Evolutionary conservation across 2,888 invertebrate genomes (phyloP).

Genomic region (Dolomedes plantarius): DNA sequence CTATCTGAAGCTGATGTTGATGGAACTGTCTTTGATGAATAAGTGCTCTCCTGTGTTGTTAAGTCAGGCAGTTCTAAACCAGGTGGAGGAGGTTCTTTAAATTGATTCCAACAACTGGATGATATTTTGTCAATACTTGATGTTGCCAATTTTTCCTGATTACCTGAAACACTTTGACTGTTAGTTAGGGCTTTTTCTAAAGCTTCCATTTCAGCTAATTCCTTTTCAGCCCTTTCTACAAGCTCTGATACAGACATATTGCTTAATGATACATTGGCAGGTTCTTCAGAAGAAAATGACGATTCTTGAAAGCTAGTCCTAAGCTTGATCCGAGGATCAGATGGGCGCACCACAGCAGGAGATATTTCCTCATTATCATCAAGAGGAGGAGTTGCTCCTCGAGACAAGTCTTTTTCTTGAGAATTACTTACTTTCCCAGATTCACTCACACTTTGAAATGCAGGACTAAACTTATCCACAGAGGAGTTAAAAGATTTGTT

Average conservation of each 20-base stretch:
- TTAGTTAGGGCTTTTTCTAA: background rate
- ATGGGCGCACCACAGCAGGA: background rate
- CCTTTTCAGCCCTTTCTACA: slow-evolving; percentile 19
- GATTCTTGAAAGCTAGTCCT: slow-evolving; percentile 30
- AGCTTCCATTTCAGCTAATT: slow-evolving; percentile 21
- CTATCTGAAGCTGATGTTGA: background rate
- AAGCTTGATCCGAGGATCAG: slow-evolving; percentile 58
- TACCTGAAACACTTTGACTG: background rate
- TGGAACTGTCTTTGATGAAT: background rate
- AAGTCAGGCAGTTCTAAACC: slow-evolving; percentile 46
- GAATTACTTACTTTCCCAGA: background rate
- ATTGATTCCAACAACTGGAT: slow-evolving; percentile 27
- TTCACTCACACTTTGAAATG: background rate
- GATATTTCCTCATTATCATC: slow-evolving; percentile 14
- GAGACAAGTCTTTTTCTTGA: background rate
- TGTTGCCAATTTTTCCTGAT: background rate
- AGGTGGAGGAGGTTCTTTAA: slow-evolving; percentile 57
- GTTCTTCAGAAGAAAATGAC: slow-evolving; percentile 5
- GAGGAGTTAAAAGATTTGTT: background rate
- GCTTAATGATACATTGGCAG: slow-evolving; percentile 6
- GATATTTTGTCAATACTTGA: background rate
- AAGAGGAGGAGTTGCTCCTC: slow-evolving; percentile 15
- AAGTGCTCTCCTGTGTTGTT: background rate
- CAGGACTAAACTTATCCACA: background rate
- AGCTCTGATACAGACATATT: slow-evolving; percentile 28